These are phyloP conservation scores for Caenorhabditis sp. DNA, from an alignment of 2,888 invertebrate species.

Conservation along the genomic window DNA sequence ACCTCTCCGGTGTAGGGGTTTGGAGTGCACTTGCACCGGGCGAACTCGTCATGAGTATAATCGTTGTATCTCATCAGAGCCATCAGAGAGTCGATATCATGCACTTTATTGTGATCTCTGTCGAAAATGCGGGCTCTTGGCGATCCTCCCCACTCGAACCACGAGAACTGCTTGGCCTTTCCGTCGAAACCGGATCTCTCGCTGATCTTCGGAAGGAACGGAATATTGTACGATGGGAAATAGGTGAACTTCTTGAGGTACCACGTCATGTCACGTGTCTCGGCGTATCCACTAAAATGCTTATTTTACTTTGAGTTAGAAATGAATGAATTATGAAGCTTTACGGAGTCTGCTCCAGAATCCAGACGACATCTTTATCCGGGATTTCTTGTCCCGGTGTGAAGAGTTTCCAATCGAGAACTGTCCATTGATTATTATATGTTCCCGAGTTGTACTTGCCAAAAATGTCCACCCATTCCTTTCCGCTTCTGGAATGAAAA, in stretches of 20 bases:
- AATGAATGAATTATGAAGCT: too few relatives aligned
- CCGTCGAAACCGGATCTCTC: slow-evolving; percentile 83
- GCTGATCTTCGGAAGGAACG: slow-evolving; percentile 84
- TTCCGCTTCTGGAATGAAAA: too few relatives aligned
- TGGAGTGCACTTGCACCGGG: slow-evolving; percentile 82
- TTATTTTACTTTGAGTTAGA: not conserved
- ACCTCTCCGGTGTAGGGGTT: slow-evolving; percentile 85
- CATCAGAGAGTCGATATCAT: slow-evolving; percentile 83
- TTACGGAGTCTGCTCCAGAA: slow-evolving; percentile 86
- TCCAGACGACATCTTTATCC: slow-evolving; percentile 83
- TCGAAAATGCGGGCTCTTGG: slow-evolving; percentile 79
- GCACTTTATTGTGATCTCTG: slow-evolving; percentile 83
- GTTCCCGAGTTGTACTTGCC: slow-evolving; percentile 88
- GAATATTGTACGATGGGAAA: slow-evolving; percentile 86
- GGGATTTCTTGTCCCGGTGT: slow-evolving; percentile 80
- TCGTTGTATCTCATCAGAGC: slow-evolving; percentile 84
- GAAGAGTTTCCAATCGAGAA: slow-evolving; percentile 84
- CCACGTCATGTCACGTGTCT: slow-evolving; percentile 76
- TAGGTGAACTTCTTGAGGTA: slow-evolving; percentile 82
- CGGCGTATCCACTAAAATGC: slow-evolving; percentile 64
- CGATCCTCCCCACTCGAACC: slow-evolving; percentile 83
- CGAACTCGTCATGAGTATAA: slow-evolving; percentile 84
- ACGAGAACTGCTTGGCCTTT: slow-evolving; percentile 79
- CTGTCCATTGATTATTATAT: slow-evolving; percentile 85
- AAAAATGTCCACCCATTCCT: slow-evolving; percentile 80